Base-by-base conservation (phyloP, 2,888 invertebrate genomes). In the Gerris lacustris region DNA sequence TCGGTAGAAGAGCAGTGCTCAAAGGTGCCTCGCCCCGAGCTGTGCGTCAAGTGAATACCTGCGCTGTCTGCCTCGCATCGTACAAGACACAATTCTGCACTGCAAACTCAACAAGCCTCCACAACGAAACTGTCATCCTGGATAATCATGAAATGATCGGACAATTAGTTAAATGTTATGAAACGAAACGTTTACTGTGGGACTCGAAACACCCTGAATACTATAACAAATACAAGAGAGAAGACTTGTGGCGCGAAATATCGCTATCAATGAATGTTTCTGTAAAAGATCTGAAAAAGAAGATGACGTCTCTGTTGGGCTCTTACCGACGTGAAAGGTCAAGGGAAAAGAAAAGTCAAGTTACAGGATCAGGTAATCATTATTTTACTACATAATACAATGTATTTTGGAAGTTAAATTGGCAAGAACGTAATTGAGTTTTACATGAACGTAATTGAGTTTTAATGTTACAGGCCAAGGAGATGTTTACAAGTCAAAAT, bases 1-100 rank as follows among this genome's bases (percentile, higher is more conserved):
- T 69, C 69, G 69, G 71, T 66, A 66, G 45, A 64, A 71, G 66
- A 66, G 71, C 71, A 64, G 69, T 71, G 71, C 71, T 69, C 70
- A 68, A 70, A 70, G 70, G 70, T 62, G 62, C 44, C 66, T 66
- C 64, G 66, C 9, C 45, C 63, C 67, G 67, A 47, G 70, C 67
- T 67, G 70, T 55, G 45, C 62, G 67, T 70, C 67, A 70, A 70
- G 67, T 67, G 70, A 47, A 67, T 67, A 67, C 70, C 70, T 67
- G 67, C 66, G 67, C 66, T 64, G 66, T 69, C 68, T 69, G 68
- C 68, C 64, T 69, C 71, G 47, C 69, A 66, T 15, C 44, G 44
- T 66, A 66, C 66, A 71, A 69, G 64, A 55, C 64, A 68, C 63
- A 71, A 71, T 69, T 66, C 68, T 71, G n/a, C 11, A 67, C 43